Base-by-base conservation (phyloP, 2,888 invertebrate genomes). In the Mystacides longicornis region DNA sequence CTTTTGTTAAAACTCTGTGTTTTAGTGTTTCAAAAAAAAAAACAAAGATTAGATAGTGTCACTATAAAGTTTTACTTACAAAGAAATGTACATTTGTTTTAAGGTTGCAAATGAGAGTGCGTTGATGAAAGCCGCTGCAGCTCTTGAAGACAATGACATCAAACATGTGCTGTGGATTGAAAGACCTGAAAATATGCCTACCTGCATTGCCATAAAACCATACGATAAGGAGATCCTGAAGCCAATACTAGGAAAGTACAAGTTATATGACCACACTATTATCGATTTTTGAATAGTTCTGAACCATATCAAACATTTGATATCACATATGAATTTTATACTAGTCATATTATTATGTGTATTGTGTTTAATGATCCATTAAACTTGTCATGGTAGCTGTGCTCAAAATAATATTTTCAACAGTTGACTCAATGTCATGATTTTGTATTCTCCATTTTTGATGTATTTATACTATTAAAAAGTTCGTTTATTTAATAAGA, bases 151-250 rank as follows among this genome's bases (percentile, higher is more conserved):
- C 64, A 83, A 85, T 64, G 79, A 81, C 20, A 83, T 98, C 59
- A 81, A 83, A 62, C 89, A 95, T 70, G 96, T 95, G 71, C 67
- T 97, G 49, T 98, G 97, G 97, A 87, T 92, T 56, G 97, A 98
- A 72, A 94, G 96, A 68, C 97, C 97, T 14, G 98, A 99, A 75
- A 89, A 96, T 70, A 87, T 93, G 67, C 86, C 95, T 19, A 97
- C 98, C 0, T 97, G 97, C 70, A 75, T 99, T 63, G 97, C 92
- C 9, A 75, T 89, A 1, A 96, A 96, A 71, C 97, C 98, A 2
- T 95, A 94, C 69, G 83, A 83, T 1, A 95, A 94, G 70, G 85
- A 87, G 51, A 79, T 82, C 57, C 80, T 95, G 0, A 89, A 93
- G 67, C 85, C 86, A 67, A 88, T 82, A 78, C 87, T 96, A 61